A percentile compares a stretch with the other conserved stretches of the same genome.
These are phyloP conservation scores for Calliphora vicina DNA, from an alignment of 1,140 invertebrate genomes.

Conservation along the genomic window DNA sequence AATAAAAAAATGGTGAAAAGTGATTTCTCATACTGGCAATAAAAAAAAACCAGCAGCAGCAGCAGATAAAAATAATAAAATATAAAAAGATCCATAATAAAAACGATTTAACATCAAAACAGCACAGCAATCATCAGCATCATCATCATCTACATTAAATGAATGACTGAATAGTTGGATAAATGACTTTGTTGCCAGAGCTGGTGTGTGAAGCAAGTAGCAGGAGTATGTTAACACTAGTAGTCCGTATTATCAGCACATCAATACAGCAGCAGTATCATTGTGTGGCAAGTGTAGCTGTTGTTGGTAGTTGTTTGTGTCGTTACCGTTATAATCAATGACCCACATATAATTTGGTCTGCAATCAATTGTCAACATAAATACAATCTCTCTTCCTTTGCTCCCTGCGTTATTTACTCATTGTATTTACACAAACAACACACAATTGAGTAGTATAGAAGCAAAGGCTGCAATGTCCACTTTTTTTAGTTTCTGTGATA, in stretches of 20 bases:
- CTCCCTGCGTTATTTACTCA: not conserved
- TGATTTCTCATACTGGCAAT: not conserved
- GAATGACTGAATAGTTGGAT: slow-evolving; percentile 6
- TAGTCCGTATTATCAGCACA: not conserved
- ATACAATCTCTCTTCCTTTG: not conserved
- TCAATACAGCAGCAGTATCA: not conserved
- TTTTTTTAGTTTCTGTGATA: too few species aligned
- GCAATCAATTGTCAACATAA: slow-evolving; percentile 26
- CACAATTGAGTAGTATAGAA: too few species aligned
- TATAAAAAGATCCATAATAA: not conserved
- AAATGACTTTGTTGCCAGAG: not conserved
- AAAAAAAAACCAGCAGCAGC: not conserved
- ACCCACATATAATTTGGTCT: slow-evolving; percentile 33
- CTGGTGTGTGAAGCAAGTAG: not conserved
- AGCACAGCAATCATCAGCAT: not conserved
- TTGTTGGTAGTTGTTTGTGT: not conserved
- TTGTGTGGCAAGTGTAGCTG: not conserved
- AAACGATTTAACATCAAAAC: not conserved
- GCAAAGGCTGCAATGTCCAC: too few species aligned
- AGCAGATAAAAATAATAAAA: too few species aligned
- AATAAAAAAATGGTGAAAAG: not conserved
- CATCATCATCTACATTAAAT: not conserved
- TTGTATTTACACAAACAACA: too few species aligned
- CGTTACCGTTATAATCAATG: slow-evolving; percentile 29
- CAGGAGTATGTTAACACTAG: not conserved